A percentile compares a stretch with the other conserved stretches of the same genome.
Evolutionary conservation across 2,113 vertebrate species (phyloP).

Genomic region (Ictalurus furcatus): DNA sequence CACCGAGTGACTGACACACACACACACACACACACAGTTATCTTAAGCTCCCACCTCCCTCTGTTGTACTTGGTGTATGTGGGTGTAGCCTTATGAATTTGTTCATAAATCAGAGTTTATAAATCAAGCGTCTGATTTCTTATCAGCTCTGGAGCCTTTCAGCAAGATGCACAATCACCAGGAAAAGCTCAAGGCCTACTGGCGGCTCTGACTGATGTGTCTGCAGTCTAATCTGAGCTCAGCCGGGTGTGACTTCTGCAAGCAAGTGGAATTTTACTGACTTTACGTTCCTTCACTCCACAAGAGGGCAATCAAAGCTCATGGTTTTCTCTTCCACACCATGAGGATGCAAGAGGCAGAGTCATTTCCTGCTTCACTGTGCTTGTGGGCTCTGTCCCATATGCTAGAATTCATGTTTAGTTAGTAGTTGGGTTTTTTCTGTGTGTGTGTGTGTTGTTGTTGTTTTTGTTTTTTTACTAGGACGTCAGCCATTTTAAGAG

Average conservation of each 20-base stretch:
- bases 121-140: not conserved
- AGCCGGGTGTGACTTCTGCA: constrained; percentile 13
- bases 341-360: constrained; percentile 15
- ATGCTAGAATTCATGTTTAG: not conserved
- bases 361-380: constrained; percentile 43
- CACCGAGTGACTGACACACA: not conserved
- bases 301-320: constrained; percentile 39
- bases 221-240: constrained; percentile 27
- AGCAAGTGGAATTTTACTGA: constrained; percentile 44
- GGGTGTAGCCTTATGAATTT: constrained; percentile 23
- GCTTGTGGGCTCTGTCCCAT: not conserved
- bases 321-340: not conserved
- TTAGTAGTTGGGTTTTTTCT: not conserved
- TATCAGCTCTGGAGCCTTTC: constrained; percentile 23
- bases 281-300: not conserved
- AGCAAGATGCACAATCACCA: not conserved
- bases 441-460: not conserved
- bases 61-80: constrained; percentile 13
- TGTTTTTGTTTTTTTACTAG: not conserved
- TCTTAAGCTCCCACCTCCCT: constrained; percentile 12
- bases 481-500: constrained; percentile 16
- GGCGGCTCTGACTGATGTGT: constrained; percentile 21
- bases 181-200: not conserved
- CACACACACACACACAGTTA: not conserved
- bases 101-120: constrained; percentile 11